A percentile compares a stretch with the other conserved stretches of the same genome.
Conservation (phyloP, 1,140 invertebrate genomes). For the Leptoteleia sp. region DNA sequence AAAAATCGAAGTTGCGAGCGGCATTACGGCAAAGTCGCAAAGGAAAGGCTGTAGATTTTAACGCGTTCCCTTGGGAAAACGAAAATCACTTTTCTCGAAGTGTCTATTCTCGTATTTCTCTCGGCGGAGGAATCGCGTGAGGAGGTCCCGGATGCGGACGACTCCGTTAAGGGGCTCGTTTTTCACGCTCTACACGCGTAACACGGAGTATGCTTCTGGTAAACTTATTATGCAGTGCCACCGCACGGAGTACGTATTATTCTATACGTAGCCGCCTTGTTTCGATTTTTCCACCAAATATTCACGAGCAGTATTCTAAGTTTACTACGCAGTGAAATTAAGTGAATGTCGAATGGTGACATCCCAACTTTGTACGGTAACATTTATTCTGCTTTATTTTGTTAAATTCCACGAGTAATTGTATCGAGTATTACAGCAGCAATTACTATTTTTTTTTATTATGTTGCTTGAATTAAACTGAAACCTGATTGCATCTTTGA, state of each 20-base stretch:
- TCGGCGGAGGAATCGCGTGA: slow-evolving; percentile 52
- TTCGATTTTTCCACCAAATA: slow-evolving; percentile 48
- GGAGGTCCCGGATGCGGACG: slow-evolving; percentile 61
- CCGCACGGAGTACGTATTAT: slow-evolving; percentile 54
- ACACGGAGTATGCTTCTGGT: slow-evolving; percentile 54
- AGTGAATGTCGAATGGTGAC: background rate
- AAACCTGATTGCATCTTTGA: no score
- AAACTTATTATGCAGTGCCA: slow-evolving; percentile 59
- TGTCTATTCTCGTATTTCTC: slow-evolving; percentile 68
- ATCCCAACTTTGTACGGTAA: background rate
- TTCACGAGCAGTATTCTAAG: slow-evolving; percentile 19
- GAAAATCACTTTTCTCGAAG: slow-evolving; percentile 66
- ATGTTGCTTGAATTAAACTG: no score
- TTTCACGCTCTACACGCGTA: slow-evolving; percentile 61
- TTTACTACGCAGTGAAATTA: slow-evolving; percentile 13
- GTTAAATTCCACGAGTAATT: no score
- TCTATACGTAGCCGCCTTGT: slow-evolving; percentile 29
- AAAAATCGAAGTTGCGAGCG: slow-evolving; percentile 58
- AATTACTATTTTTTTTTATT: no score
- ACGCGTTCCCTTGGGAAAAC: slow-evolving; percentile 62
- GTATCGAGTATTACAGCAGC: no score
- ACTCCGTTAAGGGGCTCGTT: slow-evolving; percentile 63
- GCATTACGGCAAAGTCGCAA: slow-evolving; percentile 46
- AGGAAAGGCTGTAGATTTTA: slow-evolving; percentile 63
- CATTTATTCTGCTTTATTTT: no score